A percentile compares a stretch with the other conserved stretches of the same genome.
Conservation (phyloP, 2,888 invertebrate genomes). For the Myopa testacea region DNA sequence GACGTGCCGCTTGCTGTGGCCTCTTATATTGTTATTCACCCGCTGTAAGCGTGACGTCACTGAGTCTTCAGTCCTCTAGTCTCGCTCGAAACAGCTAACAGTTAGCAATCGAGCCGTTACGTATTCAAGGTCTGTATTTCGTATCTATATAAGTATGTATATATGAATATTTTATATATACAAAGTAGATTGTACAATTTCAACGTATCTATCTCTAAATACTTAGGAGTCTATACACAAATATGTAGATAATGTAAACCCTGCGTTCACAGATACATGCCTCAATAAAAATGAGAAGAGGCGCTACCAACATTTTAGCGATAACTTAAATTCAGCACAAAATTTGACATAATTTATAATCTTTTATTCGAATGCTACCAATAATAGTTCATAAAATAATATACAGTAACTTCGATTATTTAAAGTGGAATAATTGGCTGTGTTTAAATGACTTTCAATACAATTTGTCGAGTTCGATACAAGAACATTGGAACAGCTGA, state of each 20-base stretch:
- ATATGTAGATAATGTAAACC: constrained; percentile 17
- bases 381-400: no score
- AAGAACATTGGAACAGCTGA: no score
- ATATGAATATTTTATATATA: constrained; percentile 18
- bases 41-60: constrained; percentile 43
- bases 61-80: constrained; percentile 29
- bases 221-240: background rate
- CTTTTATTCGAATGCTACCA: no score
- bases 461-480: no score
- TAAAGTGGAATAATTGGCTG: no score
- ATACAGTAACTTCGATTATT: no score
- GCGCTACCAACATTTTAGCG: background rate
- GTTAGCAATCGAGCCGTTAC: constrained; percentile 51
- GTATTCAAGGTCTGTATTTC: constrained; percentile 51
- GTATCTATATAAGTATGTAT: background rate
- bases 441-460: no score
- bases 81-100: constrained; percentile 36
- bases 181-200: background rate
- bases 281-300: constrained; percentile 20
- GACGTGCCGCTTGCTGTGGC: background rate
- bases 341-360: no score
- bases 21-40: constrained; percentile 5
- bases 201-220: background rate
- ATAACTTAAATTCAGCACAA: no score
- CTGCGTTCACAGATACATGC: constrained; percentile 19